Evolutionary conservation across 30 jellyfish, hydroid and myxozoan genomes (phyloP), one percentile per base, ranked within the genome.

Genomic region (Aurelia sp.): DNA sequence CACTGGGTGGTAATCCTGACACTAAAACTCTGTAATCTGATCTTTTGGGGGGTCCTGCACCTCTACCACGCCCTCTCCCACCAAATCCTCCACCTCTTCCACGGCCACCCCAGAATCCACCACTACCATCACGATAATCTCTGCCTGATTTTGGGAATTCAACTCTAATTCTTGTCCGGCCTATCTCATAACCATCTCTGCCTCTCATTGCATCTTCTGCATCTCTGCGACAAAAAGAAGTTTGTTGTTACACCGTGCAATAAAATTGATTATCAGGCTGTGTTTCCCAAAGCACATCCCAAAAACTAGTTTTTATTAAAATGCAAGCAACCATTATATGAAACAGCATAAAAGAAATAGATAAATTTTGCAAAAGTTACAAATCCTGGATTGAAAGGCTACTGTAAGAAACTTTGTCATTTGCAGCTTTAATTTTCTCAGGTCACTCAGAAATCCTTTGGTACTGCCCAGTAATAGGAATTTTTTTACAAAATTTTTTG

Each of bases 201-300:
- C 92, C 98, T 51, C 97, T 66, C 31, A 96, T 82, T 8, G 99
- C 99, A 87, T 96, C 99, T 30, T 86, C 95, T 16, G 99, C 99
- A 91, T 96, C 99, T 52, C 99, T 96, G 65, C 4, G 61, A 57
- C 47, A 78, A 63, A 30, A 64, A 86, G 47, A 8, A 50, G 47
- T 8, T 23, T 21, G 33, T 51, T 16, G 21, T n/a, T 22, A 58
- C 21, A 6, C 3, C 6, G 44, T 72, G 10, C 11, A 27, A 10
- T n/a, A 20, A 12, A 18, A 27, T 2, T 27, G 2, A 27, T 27
- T 27, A 27, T 27, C 33, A 0, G 2, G 33, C 33, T 27, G 33
- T 2, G 33, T 27, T 27, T 27, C 33, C 33, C 33, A 27, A 27
- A 27, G 33, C 33, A 27, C 33, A 27, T 27, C 33, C 33, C 33